Percentiles rank a stretch among this genome's conserved stretches.
These are phyloP conservation scores for Merops nubicus DNA, from an alignment of 2,113 vertebrate species.

Conservation along the genomic window DNA sequence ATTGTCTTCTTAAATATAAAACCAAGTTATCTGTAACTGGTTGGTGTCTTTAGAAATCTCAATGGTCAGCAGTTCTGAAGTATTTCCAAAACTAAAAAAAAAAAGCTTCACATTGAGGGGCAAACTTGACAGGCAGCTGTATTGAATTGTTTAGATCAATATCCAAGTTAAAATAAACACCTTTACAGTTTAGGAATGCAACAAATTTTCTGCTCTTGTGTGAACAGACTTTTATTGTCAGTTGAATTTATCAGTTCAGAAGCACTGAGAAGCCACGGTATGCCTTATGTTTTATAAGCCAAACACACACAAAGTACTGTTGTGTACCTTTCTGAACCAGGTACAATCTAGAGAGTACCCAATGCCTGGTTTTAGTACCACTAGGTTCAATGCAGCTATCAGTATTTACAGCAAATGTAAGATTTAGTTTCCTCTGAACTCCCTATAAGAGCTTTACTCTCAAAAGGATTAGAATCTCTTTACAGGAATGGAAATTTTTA, in stretches of 20 bases:
- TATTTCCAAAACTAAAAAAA: not conserved
- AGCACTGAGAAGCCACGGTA: not conserved
- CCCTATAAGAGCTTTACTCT: not conserved
- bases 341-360: not conserved
- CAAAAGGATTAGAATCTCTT: not conserved
- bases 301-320: slow-evolving; percentile 30
- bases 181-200: not conserved
- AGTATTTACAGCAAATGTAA: not conserved
- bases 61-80: not conserved
- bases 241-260: slow-evolving; percentile 30
- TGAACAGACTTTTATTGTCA: not conserved
- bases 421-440: not conserved
- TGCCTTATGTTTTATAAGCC: slow-evolving; percentile 38
- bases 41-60: not conserved
- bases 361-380: not conserved
- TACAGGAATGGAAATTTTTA: slow-evolving; percentile 9
- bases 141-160: not conserved
- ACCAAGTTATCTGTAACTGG: not conserved
- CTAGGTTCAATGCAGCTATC: not conserved
- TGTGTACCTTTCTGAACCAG: not conserved
- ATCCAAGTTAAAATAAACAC: not conserved
- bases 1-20: not conserved
- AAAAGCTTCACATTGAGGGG: not conserved
- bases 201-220: not conserved
- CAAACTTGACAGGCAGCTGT: not conserved